Base-by-base conservation (phyloP, 2,113 vertebrate genomes). In the Bubo blakistoni region DNA sequence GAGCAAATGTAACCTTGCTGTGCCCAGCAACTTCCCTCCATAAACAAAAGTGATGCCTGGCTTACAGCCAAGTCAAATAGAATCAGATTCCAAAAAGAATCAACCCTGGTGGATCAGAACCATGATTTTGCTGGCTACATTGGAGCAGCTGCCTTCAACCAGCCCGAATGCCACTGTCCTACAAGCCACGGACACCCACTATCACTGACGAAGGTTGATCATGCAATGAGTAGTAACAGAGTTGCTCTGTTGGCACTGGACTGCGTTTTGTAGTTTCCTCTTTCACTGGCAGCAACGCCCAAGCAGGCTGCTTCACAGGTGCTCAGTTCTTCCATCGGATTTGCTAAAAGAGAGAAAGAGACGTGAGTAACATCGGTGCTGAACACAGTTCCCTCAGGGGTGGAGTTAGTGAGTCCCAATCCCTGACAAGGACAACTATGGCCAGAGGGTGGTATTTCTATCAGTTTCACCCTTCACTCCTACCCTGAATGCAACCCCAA, bases 281-380 rank as follows among this genome's bases (percentile, higher is more conserved):
- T 95, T 82, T 96, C 77, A 89, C 24, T 95, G 95, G 86, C 88
- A 95, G 91, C 36, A 49, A 82, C 0, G 42, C 88, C 95, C 95
- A 83, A 90, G 49, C 57, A 94, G 90, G 92, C 83, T 88, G 67
- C 79, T 88, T 51, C 57, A 44, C 47, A 59, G 80, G 42, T 55
- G 49, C 59, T 99, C 98, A 99, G 97, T 99, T 99, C 96, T 99
- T 99, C 99, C 99, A 99, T 59, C 99, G 98, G 89, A 99, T 99
- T 99, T 99, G 99, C 99, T 99, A 92, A 42, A 90, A 95, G 74
- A 96, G 66, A 92, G 87, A 97, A 84, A 1, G 9, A 72, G 32
- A 66, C 6, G 21, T 7, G n/a, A 58, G 40, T 59, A 57, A 58
- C 55, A 74, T 40, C 58, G 83, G 40, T 22, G 40, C 54, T 88